Evolutionary conservation across 2,888 invertebrate genomes (phyloP).

Genomic region (Ormyrus thymus): DNA sequence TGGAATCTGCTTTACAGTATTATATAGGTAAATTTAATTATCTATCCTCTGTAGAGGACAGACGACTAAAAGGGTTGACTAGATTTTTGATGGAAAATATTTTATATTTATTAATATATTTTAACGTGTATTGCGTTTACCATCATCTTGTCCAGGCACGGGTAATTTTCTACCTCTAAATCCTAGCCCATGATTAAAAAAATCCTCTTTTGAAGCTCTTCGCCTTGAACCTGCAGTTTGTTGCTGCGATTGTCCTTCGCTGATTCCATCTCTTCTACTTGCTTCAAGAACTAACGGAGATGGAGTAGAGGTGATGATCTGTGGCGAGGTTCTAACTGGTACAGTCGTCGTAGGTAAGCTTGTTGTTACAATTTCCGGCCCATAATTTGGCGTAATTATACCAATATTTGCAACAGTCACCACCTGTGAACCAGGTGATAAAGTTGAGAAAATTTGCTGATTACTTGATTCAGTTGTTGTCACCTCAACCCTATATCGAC

Average conservation of each 20-base stretch:
- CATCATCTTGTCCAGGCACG: constrained; percentile 12
- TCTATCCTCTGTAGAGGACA: no score
- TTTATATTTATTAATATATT: no score
- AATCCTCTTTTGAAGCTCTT: constrained; percentile 65
- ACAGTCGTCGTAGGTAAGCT: constrained; percentile 20
- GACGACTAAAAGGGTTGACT: no score
- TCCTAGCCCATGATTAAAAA: constrained; percentile 69
- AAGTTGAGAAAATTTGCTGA: neutral
- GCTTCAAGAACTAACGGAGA: constrained; percentile 13
- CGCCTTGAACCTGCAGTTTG: constrained; percentile 50
- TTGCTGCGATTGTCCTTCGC: constrained; percentile 45
- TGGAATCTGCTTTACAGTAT: no score
- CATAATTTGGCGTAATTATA: neutral
- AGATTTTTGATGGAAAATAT: no score
- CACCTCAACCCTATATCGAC: constrained; percentile 26
- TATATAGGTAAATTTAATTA: no score
- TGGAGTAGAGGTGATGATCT: neutral
- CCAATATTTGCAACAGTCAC: neutral
- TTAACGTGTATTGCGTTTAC: constrained; percentile 1
- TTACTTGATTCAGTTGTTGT: neutral
- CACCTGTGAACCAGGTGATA: neutral
- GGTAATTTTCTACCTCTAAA: constrained; percentile 67
- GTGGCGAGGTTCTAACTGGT: constrained; percentile 31
- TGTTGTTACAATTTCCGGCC: constrained; percentile 33
- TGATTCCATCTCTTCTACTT: neutral